Base-by-base conservation (phyloP, 2,888 invertebrate genomes). In the Mesopsocus fuscifrons region DNA sequence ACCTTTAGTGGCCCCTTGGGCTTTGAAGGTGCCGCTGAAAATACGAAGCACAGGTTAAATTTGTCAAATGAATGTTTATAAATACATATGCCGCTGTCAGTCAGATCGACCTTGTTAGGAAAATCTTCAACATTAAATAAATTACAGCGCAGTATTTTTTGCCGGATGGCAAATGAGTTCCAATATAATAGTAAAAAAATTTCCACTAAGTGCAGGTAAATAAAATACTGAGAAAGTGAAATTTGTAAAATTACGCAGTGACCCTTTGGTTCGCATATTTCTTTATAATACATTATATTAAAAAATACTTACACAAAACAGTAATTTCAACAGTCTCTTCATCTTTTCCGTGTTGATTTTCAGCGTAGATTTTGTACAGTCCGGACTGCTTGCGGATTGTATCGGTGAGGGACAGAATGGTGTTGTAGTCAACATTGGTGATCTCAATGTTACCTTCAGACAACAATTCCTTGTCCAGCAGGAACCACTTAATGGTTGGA, bases 301-400 rank as follows among this genome's bases (percentile, higher is more conserved):
- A 41, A n/a, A 30, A 52, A 42, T 44, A 56, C 66, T 64, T 62
- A 74, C 71, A 73, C 42, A 80, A 63, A n/a, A 95, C 80, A 1
- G 89, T 88, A 43, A 95, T 75, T 63, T 94, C 92, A 8, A 95
- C 85, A 21, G 89, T 87, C 1, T 91, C 92, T 53, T 88, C 84
- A 58, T 95, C 94, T 46, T 74, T 72, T 26, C 95, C 95, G 55
- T 88, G 85, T 48, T 85, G 74, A 64, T 95, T 95, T 41, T 80
- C 80, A 2, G 94, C 91, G 41, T 77, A 68, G 50, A 95, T 84
- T 54, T 80, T 83, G 67, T 94, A 95, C 1, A 82, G 68, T 31
- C 92, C 94, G 3, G 88, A 85, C 63, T 94, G 83, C 49, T 81
- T 74, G 20, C 94, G 74, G 1, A 75, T 63, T 0, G 81, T 68